Evolutionary conservation across 2,797 vertebrate genomes (phyloP), one percentile per base, ranked within the genome.

Genomic region (Cephalopachus bancanus): DNA sequence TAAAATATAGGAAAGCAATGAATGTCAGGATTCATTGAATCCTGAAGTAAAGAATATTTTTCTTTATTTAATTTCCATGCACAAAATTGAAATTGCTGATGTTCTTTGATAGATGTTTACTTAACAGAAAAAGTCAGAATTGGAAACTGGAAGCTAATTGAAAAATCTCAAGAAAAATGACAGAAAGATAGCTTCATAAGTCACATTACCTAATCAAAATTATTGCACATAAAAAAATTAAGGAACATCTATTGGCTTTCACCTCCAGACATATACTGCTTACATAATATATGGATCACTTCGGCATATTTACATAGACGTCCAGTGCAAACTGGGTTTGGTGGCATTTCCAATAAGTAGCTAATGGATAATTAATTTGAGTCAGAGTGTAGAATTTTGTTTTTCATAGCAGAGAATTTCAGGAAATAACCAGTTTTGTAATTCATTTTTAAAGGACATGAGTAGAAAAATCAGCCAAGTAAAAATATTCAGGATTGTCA

Each of bases 41-140:
- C 24, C 14, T 93, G 64, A 83, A 51, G 17, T 22, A 83, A 83
- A 88, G 7, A 33, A 26, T 33, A n/a, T 55, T 75, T 89, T 95
- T 62, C 10, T 85, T 22, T 55, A 22, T 93, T 83, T 15, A 89
- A 24, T 95, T 84, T 83, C 20, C 8, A 26, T 22, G 15, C 5
- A 89, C 28, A 78, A 94, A 96, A 83, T 76, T 87, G 22, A 94
- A 96, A 83, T 76, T 87, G 22, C 3, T 80, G 49, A 84, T 78
- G 14, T 85, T 94, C 62, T 90, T 90, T 28, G 85, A 75, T 14
- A 95, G 16, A 26, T 59, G 2, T 85, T 75, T 3, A 44, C 64
- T 89, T 93, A 85, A 89, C 37, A 90, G 71, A 96, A 92, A 83
- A 51, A 93, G 16, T 80, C 55, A 76, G 16, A 93, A 64, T 72